Percentiles rank a stretch among this genome's conserved stretches.
These are phyloP conservation scores for Ptychadena robeensis DNA, from an alignment of 2,797 vertebrate species.

Conservation along the genomic window DNA sequence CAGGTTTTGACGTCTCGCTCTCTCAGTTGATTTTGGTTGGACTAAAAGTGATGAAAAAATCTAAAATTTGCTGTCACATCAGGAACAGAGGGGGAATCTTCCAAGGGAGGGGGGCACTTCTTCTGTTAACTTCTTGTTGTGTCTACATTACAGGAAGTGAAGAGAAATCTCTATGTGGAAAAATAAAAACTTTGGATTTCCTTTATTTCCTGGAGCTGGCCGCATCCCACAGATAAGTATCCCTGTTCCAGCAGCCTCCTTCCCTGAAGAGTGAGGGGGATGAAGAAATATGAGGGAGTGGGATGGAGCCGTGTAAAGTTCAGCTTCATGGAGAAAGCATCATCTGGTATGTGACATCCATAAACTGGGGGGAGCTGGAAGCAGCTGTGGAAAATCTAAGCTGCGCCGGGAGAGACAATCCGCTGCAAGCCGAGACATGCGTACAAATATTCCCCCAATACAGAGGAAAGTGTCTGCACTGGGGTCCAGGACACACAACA, in stretches of 20 bases:
- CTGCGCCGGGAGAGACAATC: neutral
- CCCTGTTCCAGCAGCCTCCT: slow-evolving; percentile 9
- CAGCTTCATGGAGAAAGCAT: slow-evolving; percentile 59
- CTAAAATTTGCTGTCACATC: no score
- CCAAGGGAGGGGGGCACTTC: no score
- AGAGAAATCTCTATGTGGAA: no score
- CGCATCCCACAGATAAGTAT: neutral
- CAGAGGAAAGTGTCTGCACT: no score
- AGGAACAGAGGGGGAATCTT: no score
- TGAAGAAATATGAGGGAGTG: slow-evolving; percentile 64
- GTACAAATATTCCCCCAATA: neutral
- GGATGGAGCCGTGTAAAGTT: slow-evolving; percentile 58
- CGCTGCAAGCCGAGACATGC: slow-evolving; percentile 32
- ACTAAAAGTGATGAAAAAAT: no score
- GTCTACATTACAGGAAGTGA: no score
- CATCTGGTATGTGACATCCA: slow-evolving; percentile 62
- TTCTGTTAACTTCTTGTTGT: no score
- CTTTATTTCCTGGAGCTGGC: neutral
- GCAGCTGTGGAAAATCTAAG: slow-evolving; percentile 61
- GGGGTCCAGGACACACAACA: no score
- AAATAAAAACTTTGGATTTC: neutral
- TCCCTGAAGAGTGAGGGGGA: slow-evolving; percentile 42
- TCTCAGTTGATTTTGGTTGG: no score
- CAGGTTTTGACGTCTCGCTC: no score
- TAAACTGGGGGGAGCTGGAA: slow-evolving; percentile 55